These are phyloP conservation scores for Zhuqinia jingwanae DNA, from an alignment of 2,888 invertebrate genomes.

Conservation along the genomic window DNA sequence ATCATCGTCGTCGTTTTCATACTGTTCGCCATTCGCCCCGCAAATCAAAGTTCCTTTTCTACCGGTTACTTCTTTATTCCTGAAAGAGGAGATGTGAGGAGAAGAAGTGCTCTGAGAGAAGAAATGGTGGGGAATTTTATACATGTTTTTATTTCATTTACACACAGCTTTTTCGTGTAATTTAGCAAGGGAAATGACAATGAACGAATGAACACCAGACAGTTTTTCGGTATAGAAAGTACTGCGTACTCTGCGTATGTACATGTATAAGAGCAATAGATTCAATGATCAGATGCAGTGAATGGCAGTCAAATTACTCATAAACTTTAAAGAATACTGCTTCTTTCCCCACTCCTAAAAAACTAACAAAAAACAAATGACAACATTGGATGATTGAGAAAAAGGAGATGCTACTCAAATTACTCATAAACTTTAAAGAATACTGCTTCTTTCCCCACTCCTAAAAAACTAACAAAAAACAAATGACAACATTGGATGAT, in stretches of 20 bases:
- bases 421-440: constrained; percentile 48
- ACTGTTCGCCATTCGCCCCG: constrained; percentile 56
- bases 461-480: constrained; percentile 8
- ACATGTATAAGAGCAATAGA: not conserved
- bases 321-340: constrained; percentile 38
- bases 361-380: constrained; percentile 47
- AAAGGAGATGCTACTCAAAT: constrained; percentile 54
- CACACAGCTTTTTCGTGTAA: constrained; percentile 37
- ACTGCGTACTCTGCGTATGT: not conserved
- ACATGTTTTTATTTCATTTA: constrained; percentile 45
- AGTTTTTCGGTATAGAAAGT: too few species aligned
- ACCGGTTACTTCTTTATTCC: constrained; percentile 18
- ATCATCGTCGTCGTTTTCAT: not conserved
- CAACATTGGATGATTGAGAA: constrained; percentile 41
- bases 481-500: constrained; percentile 56
- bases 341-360: constrained; percentile 18
- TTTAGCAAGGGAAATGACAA: constrained; percentile 51
- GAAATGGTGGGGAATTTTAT: constrained; percentile 18
- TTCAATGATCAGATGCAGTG: constrained; percentile 60
- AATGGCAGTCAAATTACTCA: constrained; percentile 62
- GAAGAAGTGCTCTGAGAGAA: not conserved
- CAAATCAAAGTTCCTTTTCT: constrained; percentile 48
- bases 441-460: constrained; percentile 31
- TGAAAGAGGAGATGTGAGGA: constrained; percentile 3
- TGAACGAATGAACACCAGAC: constrained; percentile 11